Conservation (phyloP, 2,113 vertebrate species). For the Spea bombifrons region DNA sequence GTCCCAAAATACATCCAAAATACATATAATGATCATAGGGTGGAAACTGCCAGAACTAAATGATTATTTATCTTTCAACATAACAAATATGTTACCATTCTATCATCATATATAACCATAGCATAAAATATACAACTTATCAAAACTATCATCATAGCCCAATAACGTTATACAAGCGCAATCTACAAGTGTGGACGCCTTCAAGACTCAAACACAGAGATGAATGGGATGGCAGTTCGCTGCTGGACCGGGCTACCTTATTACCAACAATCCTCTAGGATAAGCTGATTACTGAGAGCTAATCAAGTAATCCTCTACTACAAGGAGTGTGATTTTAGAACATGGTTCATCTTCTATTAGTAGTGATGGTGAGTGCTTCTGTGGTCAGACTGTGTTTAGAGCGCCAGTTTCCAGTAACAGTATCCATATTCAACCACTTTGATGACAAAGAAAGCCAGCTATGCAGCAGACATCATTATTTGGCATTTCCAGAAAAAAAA, state of each 20-base stretch:
- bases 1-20: no score
- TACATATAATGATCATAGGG: no score
- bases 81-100: no score
- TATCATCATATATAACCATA: no score
- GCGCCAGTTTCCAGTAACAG: neutral
- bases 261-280: constrained; percentile 21
- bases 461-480: neutral
- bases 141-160: no score
- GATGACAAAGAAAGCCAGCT: neutral
- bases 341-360: constrained; percentile 26
- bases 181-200: constrained; percentile 48
- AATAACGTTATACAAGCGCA: constrained; percentile 39
- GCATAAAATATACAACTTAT: no score
- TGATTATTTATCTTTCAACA: no score
- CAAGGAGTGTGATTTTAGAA: neutral
- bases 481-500: no score
- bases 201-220: constrained; percentile 1
- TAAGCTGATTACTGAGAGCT: constrained; percentile 3
- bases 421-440: neutral
- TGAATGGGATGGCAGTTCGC: constrained; percentile 46
- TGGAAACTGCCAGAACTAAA: no score
- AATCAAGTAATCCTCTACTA: constrained; percentile 9
- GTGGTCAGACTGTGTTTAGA: constrained; percentile 1
- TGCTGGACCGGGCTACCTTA: accelerated
- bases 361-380: constrained; percentile 11